Evolutionary conservation across 2,113 vertebrate species (phyloP).

Genomic region (Eptesicus fuscus): DNA sequence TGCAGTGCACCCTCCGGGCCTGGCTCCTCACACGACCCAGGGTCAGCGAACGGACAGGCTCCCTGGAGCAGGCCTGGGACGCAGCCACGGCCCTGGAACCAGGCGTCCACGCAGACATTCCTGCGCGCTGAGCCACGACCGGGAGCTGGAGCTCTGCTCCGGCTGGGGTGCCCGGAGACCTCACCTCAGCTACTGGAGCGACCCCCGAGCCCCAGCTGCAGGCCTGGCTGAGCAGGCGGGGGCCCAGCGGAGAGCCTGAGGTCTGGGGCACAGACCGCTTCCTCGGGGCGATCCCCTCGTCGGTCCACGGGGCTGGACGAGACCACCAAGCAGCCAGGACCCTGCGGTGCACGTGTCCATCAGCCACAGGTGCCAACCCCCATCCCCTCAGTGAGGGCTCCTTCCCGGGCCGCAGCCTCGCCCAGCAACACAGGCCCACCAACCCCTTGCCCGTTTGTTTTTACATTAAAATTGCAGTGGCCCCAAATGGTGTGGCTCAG

Average conservation of each 20-base stretch:
- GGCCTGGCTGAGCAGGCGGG: too few species aligned
- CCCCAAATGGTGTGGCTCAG: too few species aligned
- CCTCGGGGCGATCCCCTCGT: too few species aligned
- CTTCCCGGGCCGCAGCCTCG: accelerated
- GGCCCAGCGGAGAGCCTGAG: not conserved
- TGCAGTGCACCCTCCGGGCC: too few species aligned
- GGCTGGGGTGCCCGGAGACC: not conserved
- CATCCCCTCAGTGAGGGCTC: accelerated
- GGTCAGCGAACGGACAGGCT: not conserved
- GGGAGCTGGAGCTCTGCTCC: not conserved
- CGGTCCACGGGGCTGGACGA: not conserved
- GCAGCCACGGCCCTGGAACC: not conserved
- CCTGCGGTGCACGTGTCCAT: accelerated
- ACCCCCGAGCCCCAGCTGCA: not conserved
- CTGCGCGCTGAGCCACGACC: too few species aligned
- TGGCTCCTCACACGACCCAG: accelerated
- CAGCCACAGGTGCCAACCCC: accelerated
- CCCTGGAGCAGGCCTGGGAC: not conserved
- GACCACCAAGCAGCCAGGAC: not conserved
- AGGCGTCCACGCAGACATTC: not conserved
- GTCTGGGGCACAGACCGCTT: not conserved
- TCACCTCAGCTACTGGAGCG: not conserved
- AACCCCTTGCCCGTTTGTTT: accelerated
- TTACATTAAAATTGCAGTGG: too few species aligned
- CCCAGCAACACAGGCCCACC: not conserved